phyloP scores from a whole-genome alignment of 2,888 invertebrate species.

The Cenopis cana region DNA sequence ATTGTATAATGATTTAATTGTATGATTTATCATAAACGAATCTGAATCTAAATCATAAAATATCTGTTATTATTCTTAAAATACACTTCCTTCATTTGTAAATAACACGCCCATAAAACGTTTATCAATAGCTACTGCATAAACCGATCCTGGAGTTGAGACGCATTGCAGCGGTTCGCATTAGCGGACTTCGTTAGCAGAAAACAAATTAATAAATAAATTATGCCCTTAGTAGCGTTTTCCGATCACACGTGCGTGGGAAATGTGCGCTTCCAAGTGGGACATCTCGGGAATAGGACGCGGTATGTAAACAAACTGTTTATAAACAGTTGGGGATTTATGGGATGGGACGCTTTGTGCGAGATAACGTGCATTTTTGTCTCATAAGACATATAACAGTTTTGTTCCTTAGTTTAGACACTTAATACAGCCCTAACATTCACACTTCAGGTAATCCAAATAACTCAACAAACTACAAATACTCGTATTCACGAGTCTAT shows the following conservation, averaged over 20 bases:
- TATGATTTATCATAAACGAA: too few species aligned
- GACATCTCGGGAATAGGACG: slow-evolving; percentile 35
- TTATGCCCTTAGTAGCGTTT: slow-evolving; percentile 65
- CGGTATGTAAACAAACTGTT: slow-evolving; percentile 40
- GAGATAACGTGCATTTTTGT: not conserved
- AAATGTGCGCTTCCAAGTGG: slow-evolving; percentile 55
- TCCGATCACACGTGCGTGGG: slow-evolving; percentile 77
- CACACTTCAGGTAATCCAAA: too few species aligned
- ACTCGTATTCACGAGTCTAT: too few species aligned
- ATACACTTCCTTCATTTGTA: too few species aligned
- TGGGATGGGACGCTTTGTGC: not conserved
- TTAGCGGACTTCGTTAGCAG: slow-evolving; percentile 74
- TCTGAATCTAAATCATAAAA: too few species aligned
- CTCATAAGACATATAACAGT: not conserved
- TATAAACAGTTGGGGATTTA: slow-evolving; percentile 16
- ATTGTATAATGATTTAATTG: too few species aligned
- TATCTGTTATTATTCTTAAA: too few species aligned
- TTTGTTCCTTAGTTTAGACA: not conserved
- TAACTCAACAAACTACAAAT: too few species aligned
- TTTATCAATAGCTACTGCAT: slow-evolving; percentile 54
- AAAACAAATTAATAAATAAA: slow-evolving; percentile 80
- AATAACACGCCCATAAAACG: slow-evolving; percentile 30
- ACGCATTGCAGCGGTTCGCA: slow-evolving; percentile 62
- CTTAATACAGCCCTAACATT: too few species aligned
- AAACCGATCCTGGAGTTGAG: slow-evolving; percentile 59